phyloP scores from a whole-genome alignment of 2,797 vertebrate genomes.

The Gymnocypris eckloni region DNA sequence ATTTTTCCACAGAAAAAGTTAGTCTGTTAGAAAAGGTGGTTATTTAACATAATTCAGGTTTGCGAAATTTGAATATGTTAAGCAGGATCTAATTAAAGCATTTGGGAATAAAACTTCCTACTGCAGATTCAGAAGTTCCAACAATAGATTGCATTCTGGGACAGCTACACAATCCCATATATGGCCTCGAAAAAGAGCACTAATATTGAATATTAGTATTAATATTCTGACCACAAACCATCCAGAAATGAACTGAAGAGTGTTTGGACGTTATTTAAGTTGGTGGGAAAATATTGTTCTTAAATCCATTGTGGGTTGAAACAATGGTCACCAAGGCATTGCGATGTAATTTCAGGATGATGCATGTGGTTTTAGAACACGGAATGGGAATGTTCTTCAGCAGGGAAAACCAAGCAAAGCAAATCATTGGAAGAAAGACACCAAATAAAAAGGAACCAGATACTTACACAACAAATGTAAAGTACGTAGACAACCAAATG shows the following conservation, averaged over 20 bases:
- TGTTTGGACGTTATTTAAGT: neutral
- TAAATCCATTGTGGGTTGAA: neutral
- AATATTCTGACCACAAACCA: constrained; percentile 46
- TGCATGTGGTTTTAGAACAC: constrained; percentile 39
- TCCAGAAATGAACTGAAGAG: constrained; percentile 39
- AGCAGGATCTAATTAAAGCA: neutral
- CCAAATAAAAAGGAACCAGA: constrained; percentile 62
- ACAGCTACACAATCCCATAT: neutral
- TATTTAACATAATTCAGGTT: neutral
- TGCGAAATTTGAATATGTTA: neutral
- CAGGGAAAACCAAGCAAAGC: constrained; percentile 57
- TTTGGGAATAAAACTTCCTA: neutral
- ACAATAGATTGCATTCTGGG: constrained; percentile 65
- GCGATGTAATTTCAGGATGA: constrained; percentile 51
- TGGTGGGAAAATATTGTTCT: neutral
- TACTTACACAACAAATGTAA: constrained; percentile 81
- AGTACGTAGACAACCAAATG: constrained; percentile 75
- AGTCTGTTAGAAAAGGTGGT: constrained; percentile 57
- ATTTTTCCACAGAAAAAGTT: constrained; percentile 61
- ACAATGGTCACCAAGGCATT: neutral
- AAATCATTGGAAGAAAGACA: constrained; percentile 37
- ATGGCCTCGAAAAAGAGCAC: neutral
- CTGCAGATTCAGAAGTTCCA: neutral
- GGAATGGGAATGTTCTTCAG: constrained; percentile 7
- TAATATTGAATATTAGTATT: neutral